Base-by-base conservation (phyloP, 23 tunicate species). In the Trididemnum miniatum region DNA sequence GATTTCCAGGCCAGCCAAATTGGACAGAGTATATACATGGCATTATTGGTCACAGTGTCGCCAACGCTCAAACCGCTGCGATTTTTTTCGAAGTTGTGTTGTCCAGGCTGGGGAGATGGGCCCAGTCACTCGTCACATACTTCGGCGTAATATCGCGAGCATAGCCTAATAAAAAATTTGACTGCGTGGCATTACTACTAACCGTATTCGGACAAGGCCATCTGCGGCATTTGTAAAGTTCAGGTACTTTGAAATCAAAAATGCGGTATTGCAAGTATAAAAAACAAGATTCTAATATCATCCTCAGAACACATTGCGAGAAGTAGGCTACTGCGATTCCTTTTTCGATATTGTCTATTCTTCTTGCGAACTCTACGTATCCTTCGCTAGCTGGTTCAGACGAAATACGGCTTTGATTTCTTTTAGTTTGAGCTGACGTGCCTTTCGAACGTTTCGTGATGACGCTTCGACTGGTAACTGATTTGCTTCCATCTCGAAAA, bases 121-220 rank as follows among this genome's bases (percentile, higher is more conserved):
- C n/a, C n/a, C n/a, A n/a, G n/a, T n/a, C n/a, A n/a, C n/a, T n/a
- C n/a, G n/a, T n/a, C n/a, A n/a, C n/a, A n/a, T n/a, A n/a, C n/a
- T n/a, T n/a, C n/a, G n/a, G n/a, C n/a, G n/a, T n/a, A n/a, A n/a
- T n/a, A n/a, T n/a, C n/a, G n/a, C n/a, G n/a, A n/a, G n/a, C n/a
- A n/a, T n/a, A n/a, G n/a, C n/a, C n/a, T n/a, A n/a, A n/a, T n/a
- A n/a, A n/a, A n/a, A n/a, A n/a, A n/a, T n/a, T n/a, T n/a, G n/a
- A n/a, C n/a, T n/a, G n/a, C n/a, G n/a, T n/a, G n/a, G n/a, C n/a
- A n/a, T n/a, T n/a, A n/a, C n/a, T n/a, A n/a, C 75, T 37, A 9
- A 77, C 82, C 67, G 66, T 77, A 51, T 52, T 52, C 1, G 82
- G 82, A 30, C 82, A 77, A 12, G 82, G 82, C 65, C 82, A 52